Percentiles rank a stretch among this genome's conserved stretches.
phyloP scores from a whole-genome alignment of 1,140 invertebrate genomes.

The Drosophila miranda region DNA sequence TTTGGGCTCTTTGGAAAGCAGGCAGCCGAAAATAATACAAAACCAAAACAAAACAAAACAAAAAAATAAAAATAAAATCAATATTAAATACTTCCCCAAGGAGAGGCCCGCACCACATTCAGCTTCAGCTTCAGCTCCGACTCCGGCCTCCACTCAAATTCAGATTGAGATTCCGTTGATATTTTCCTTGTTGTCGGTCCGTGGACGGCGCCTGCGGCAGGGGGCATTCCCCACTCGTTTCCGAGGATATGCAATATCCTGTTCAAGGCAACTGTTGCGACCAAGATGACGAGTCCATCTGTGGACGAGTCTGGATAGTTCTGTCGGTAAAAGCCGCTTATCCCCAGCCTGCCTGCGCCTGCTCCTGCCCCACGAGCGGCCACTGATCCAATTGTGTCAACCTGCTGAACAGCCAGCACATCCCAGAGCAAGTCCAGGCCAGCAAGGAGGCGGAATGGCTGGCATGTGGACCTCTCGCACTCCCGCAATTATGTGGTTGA shows the following conservation, averaged over 20 bases:
- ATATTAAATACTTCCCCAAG: slow-evolving; percentile 42
- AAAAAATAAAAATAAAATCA: slow-evolving; percentile 30
- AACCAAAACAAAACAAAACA: not conserved
- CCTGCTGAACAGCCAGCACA: not conserved
- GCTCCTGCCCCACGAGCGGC: not conserved
- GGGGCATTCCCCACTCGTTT: not conserved
- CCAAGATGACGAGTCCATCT: not conserved
- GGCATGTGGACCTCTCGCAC: too few relatives aligned
- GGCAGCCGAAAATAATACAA: slow-evolving; percentile 14
- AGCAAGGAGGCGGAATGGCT: not conserved
- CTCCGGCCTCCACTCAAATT: not conserved
- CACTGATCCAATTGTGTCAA: not conserved
- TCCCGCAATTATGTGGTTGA: too few relatives aligned
- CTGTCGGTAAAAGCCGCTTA: too few relatives aligned
- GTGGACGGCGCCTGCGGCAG: not conserved
- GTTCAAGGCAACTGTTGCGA: slow-evolving; percentile 15
- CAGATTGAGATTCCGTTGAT: slow-evolving; percentile 31
- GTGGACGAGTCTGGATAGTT: not conserved
- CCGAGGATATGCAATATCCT: slow-evolving; percentile 38
- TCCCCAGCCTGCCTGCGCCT: not conserved
- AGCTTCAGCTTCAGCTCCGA: not conserved
- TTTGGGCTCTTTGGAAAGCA: slow-evolving; percentile 2
- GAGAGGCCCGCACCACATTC: not conserved
- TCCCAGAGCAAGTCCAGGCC: not conserved
- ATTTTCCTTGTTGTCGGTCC: slow-evolving; percentile 11